Evolutionary conservation across 2,888 invertebrate genomes (phyloP), one percentile per base, ranked within the genome.

Genomic region (Microplitis deprimator): DNA sequence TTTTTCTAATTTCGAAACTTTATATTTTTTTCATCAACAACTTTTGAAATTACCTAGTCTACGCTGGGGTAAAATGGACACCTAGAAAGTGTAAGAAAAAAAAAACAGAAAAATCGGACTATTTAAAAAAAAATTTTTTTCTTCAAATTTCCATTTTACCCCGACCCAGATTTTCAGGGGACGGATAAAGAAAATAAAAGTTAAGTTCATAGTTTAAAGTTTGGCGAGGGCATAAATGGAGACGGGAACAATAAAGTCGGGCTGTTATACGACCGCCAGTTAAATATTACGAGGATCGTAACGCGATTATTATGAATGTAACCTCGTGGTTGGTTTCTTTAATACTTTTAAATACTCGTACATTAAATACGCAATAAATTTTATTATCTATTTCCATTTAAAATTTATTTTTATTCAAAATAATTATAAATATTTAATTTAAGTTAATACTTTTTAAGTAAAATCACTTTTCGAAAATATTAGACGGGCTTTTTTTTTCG

Each of bases 211-310:
- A 50, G 50, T 50, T 50, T 50, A 78, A 77, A 70, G 79, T 77
- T 73, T 76, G 79, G 73, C 13, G 60, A 39, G 79, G 79, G 79
- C 79, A 77, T 78, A 79, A 68, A 50, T 50, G 50, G 13, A 50
- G 75, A 77, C 73, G 77, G 76, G 79, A 83, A 86, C 82, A 83
- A 85, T 84, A 84, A 86, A 85, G 83, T 80, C 81, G 80, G 79
- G 83, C 84, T 80, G 83, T 87, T 87, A 76, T 76, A 86, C 83
- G 85, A 84, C 84, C 78, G 85, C 82, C 71, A 83, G 85, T 87
- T 87, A 87, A 87, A 87, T 83, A 85, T 86, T 86, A 87, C 82
- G 83, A 82, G 83, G 85, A 87, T 87, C 86, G 83, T 87, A 87
- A 87, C 85, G 84, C 82, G 85, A 88, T 87, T 84, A 84, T 85